Base-by-base conservation (phyloP, 2,888 invertebrate species). In the Gastrophysa polygoni region DNA sequence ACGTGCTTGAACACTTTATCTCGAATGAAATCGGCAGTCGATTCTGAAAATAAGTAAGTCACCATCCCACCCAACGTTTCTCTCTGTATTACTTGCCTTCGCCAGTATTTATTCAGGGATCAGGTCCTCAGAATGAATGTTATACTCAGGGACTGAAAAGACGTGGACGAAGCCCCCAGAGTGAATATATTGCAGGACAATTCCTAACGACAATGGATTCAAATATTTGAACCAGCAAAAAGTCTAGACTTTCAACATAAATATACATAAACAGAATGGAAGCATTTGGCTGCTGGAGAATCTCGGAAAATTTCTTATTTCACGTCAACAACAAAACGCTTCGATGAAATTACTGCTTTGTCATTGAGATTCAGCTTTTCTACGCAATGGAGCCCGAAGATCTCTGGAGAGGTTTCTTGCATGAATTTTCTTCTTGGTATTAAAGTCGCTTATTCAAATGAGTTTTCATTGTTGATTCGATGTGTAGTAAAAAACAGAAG, bases 181-280 rank as follows among this genome's bases (percentile, higher is more conserved):
- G 66, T 66, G 66, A 68, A 68, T 62, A 66, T 64, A 66, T 66
- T 50, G 59, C 14, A 29, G 46, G 59, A 61, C 61, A 63, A 54
- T 68, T 68, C 64, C 62, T 54, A 56, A 59, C 63, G 55, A 60
- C 60, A 66, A 66, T 66, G 59, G 57, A 49, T 51, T 44, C 14
- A 16, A 44, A 61, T 62, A 54, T 43, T 54, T 24, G 21, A 14
- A 16, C 44, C 47, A 20, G 56, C 59, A 56, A 59, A 63, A 63
- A 59, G 59, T 56, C 56, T 56, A 63, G 48, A 63, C 54, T 61
- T 51, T 57, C 18, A 54, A 49, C 64, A 64, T 61, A 61, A 61
- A 64, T 61, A 61, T 58, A 60, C 55, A 64, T 61, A 57, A 55
- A 58, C 21, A 54, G 48, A 49, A 48, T 57, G 49, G 46, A 50